phyloP scores from a whole-genome alignment of 1,140 invertebrate genomes.

The Monochamus saltuarius region DNA sequence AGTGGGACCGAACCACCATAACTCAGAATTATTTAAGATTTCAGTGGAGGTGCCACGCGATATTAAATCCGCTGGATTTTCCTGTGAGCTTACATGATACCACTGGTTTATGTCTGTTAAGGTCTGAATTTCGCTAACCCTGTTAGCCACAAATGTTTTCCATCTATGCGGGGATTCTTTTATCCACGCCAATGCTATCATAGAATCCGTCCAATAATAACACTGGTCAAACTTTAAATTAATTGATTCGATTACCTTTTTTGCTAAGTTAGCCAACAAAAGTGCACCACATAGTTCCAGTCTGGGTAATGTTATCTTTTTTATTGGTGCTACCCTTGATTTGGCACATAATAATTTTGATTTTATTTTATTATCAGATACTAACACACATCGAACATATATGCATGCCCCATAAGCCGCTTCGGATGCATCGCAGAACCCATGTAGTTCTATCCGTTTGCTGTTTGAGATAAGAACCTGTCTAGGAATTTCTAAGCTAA shows the following conservation, averaged over 20 bases:
- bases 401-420: conserved; percentile 35
- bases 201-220: conserved; percentile 52
- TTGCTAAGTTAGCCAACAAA: conserved; percentile 36
- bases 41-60: conserved; percentile 35
- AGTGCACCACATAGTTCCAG: conserved; percentile 43
- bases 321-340: conserved; percentile 32
- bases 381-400: conserved; percentile 32
- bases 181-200: conserved; percentile 51
- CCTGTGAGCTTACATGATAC: conserved; percentile 37
- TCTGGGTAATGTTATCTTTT: conserved; percentile 30
- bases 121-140: conserved; percentile 46
- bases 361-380: conserved; percentile 21
- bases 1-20: conserved; percentile 49
- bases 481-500: conserved; percentile 35
- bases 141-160: conserved; percentile 50
- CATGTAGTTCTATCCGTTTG: conserved; percentile 38
- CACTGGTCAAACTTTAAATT: conserved; percentile 31
- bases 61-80: conserved; percentile 46
- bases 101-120: conserved; percentile 30
- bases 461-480: conserved; percentile 21
- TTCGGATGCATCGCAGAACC: conserved; percentile 45
- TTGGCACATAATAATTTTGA: conserved; percentile 32
- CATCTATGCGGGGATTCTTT: conserved; percentile 39
- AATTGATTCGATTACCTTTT: conserved; percentile 30
- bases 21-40: conserved; percentile 30